Base-by-base conservation (phyloP, 1,140 invertebrate genomes). In the Armadillidium nasatum region DNA sequence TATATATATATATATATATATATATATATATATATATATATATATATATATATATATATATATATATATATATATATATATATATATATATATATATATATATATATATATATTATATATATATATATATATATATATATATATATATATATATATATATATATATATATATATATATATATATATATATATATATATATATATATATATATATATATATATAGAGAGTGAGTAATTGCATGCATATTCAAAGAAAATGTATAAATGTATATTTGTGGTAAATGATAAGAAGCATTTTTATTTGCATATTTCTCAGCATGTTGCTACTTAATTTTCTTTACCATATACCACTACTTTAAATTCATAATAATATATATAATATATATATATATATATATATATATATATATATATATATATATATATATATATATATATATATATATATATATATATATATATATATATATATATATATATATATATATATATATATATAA, bases 11-110 rank as follows among this genome's bases (percentile, higher is more conserved):
- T n/a, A n/a, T n/a, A n/a, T n/a, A n/a, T n/a, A n/a, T n/a, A 50
- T 44, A 74, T 44, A 50, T n/a, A 74, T 44, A 50, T 44, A 74
- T n/a, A 50, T 44, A 74, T 44, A 74, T 44, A 74, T 44, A n/a
- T 44, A 19, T 50, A 74, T 44, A 74, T n/a, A 50, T 21, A 74
- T 21, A 44, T 10, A n/a, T 10, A 45, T 19, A 33, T 33, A 69
- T 21, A 15, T 23, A 69, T 69, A 69, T 69, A 19, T 19, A 23
- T 69, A 7, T 69, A n/a, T 11, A 23, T 69, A 69, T 69, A 69
- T n/a, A 7, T 69, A 11, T 69, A 10, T n/a, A 19, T 69, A 10
- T 69, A 10, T 69, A 10, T 19, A 23, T 11, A 23, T 19, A 69
- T 11, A 9, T 69, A 19, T 69, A 7, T 21, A 23, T 10, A 19